phyloP scores from a whole-genome alignment of 1,140 invertebrate genomes.

The Acyrthosiphon pisum region DNA sequence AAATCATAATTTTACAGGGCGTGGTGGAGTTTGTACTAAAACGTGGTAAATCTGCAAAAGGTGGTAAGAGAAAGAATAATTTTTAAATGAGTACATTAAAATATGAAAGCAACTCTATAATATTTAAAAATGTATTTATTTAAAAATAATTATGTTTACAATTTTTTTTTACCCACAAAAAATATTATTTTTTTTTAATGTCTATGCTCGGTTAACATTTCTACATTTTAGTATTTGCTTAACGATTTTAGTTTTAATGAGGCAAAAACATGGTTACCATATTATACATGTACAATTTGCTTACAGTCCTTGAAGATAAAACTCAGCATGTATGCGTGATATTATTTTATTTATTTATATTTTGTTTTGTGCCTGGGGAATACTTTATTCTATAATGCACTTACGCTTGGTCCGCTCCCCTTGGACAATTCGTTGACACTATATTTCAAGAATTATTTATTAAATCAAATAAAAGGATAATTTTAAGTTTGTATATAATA shows the following conservation, averaged over 20 bases:
- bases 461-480: background rate
- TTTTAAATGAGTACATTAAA: background rate
- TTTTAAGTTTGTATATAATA: too few relatives aligned
- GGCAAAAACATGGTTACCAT: background rate
- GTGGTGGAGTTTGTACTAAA: background rate
- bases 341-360: background rate
- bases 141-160: slow-evolving; percentile 11
- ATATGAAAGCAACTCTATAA: background rate
- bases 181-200: background rate
- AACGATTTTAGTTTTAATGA: slow-evolving; percentile 24
- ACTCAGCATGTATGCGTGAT: background rate
- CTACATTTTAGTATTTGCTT: background rate
- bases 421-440: background rate
- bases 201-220: background rate
- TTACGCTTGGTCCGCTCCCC: background rate
- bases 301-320: background rate
- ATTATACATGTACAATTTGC: too few relatives aligned
- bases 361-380: background rate
- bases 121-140: background rate
- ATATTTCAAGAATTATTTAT: background rate
- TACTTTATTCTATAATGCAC: background rate
- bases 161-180: background rate
- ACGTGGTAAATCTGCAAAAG: background rate
- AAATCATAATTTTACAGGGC: background rate
- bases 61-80: background rate